phyloP scores from a whole-genome alignment of 2,113 vertebrate species.

The Eulemur macaco region DNA sequence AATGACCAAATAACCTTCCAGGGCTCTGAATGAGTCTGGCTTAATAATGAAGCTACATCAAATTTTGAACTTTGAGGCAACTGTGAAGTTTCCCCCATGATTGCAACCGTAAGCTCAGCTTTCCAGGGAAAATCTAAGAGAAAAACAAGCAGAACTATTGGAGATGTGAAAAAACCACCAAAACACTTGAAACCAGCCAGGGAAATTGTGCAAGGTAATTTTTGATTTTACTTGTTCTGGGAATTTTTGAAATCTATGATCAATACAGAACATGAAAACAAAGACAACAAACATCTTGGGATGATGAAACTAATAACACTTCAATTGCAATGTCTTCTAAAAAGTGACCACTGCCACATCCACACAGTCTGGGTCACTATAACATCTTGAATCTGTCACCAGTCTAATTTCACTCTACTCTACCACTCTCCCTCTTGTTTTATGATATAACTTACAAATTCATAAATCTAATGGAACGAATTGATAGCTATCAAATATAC shows the following conservation, averaged over 20 bases:
- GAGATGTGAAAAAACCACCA: neutral
- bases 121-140: neutral
- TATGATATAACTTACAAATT: neutral
- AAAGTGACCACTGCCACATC: neutral
- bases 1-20: constrained; percentile 60
- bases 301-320: neutral
- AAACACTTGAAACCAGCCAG: neutral
- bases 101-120: neutral
- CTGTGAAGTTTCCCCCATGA: neutral
- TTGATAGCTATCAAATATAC: neutral
- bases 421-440: neutral
- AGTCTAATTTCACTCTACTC: neutral
- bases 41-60: neutral
- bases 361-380: neutral
- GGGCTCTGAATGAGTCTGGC: constrained; percentile 19
- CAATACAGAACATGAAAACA: neutral
- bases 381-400: neutral
- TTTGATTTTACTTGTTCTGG: neutral
- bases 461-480: neutral
- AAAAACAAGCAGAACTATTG: neutral
- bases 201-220: neutral
- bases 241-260: neutral
- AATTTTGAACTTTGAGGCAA: neutral
- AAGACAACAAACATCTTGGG: neutral
- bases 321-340: neutral